Conservation (phyloP, 2,797 vertebrate species). For the Sebastes flavidus region DNA sequence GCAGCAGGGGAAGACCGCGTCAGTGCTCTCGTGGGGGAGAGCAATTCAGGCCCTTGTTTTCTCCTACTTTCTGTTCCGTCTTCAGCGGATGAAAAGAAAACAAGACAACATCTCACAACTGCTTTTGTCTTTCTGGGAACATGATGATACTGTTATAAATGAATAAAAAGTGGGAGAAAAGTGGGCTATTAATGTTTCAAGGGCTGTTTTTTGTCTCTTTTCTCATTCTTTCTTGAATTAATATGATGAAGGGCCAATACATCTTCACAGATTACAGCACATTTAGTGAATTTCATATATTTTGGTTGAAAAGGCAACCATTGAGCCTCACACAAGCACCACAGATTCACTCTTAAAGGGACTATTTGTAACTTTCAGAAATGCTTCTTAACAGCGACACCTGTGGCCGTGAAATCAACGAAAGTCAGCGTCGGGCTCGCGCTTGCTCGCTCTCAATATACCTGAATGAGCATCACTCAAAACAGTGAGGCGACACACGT, state of each 20-base stretch:
- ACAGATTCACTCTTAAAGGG: not conserved
- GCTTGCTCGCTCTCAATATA: too few relatives aligned
- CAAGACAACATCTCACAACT: conserved; percentile 43
- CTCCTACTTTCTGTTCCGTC: conserved; percentile 37
- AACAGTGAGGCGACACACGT: too few relatives aligned
- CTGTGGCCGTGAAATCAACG: too few relatives aligned
- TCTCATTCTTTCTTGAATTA: conserved; percentile 6
- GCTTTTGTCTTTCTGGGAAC: conserved; percentile 55
- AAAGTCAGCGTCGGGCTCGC: too few relatives aligned
- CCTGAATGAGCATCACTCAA: too few relatives aligned
- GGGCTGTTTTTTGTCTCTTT: not conserved
- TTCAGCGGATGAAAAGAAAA: conserved; percentile 50
- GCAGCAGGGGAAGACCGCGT: conserved; percentile 42
- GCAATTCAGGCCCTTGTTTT: conserved; percentile 56
- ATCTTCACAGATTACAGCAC: not conserved
- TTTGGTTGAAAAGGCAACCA: not conserved
- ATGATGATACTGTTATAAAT: conserved; percentile 28
- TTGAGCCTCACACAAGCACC: not conserved
- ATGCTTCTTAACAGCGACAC: too few relatives aligned
- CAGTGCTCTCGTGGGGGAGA: conserved; percentile 50
- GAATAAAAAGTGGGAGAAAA: conserved; percentile 33
- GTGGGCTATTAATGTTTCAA: conserved; percentile 23
- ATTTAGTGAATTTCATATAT: not conserved
- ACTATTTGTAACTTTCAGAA: too few relatives aligned
- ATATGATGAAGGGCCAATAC: not conserved